phyloP scores from a whole-genome alignment of 1,140 invertebrate species.

The Tetranychus cinnabarinus region DNA sequence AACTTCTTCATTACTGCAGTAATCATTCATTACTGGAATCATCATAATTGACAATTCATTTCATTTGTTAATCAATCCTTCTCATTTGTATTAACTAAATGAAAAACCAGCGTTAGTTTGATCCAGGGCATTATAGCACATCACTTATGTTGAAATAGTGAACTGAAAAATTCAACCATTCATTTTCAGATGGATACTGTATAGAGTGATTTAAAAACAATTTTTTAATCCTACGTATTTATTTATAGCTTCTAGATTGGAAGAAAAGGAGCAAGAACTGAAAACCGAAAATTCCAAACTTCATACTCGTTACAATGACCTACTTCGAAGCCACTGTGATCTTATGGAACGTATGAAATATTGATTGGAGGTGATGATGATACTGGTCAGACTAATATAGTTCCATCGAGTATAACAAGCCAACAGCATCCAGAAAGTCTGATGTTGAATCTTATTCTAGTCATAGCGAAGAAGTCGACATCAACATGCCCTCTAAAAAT shows the following conservation, averaged over 20 bases:
- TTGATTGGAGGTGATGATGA: slow-evolving; percentile 46
- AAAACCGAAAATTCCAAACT: slow-evolving; percentile 55
- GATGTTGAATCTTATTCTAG: background rate
- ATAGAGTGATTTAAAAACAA: too few relatives aligned
- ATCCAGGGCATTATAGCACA: too few relatives aligned
- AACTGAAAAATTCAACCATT: too few relatives aligned
- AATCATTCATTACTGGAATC: too few relatives aligned
- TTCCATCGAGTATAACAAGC: background rate
- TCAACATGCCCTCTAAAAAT: background rate
- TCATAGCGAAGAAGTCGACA: background rate
- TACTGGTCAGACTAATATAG: background rate
- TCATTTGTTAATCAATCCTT: too few relatives aligned
- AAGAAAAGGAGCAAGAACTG: slow-evolving; percentile 56
- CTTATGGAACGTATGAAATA: slow-evolving; percentile 80
- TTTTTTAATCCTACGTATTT: too few relatives aligned
- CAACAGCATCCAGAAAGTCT: background rate
- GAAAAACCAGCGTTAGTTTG: too few relatives aligned
- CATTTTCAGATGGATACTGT: too few relatives aligned
- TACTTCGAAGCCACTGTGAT: slow-evolving; percentile 15
- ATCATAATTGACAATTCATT: too few relatives aligned
- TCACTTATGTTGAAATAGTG: too few relatives aligned
- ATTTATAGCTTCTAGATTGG: slow-evolving; percentile 37
- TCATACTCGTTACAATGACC: slow-evolving; percentile 71
- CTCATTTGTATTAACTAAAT: too few relatives aligned
- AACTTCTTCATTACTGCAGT: too few relatives aligned